These are phyloP conservation scores for Xanthia icteritia DNA, from an alignment of 2,888 invertebrate species.

Conservation along the genomic window DNA sequence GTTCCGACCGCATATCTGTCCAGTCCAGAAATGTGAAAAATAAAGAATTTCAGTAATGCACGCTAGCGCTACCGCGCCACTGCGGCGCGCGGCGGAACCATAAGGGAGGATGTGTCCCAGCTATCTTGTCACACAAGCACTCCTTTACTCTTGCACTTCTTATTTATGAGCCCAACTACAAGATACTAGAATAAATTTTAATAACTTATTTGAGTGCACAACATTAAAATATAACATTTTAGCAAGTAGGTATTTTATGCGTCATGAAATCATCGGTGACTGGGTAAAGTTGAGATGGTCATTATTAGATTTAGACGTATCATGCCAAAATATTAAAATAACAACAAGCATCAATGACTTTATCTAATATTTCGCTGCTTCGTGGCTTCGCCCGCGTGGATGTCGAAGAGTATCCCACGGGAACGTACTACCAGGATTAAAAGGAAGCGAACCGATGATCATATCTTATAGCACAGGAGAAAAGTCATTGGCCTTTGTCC, in stretches of 20 bases:
- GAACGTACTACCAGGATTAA: no score
- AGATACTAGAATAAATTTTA: slow-evolving; percentile 75
- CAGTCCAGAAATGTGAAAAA: slow-evolving; percentile 75
- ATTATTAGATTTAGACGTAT: background rate
- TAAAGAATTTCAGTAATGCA: slow-evolving; percentile 84
- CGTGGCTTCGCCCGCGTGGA: no score
- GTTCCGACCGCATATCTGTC: slow-evolving; percentile 71
- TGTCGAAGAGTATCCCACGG: no score
- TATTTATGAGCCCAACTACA: slow-evolving; percentile 80
- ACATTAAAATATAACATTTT: slow-evolving; percentile 41
- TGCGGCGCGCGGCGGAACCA: slow-evolving; percentile 76
- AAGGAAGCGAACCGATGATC: no score
- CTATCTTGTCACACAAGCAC: slow-evolving; percentile 86
- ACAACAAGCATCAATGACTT: background rate
- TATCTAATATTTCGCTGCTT: background rate
- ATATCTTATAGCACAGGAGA: no score
- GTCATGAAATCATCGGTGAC: background rate
- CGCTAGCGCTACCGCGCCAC: slow-evolving; percentile 75
- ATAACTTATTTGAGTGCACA: slow-evolving; percentile 73
- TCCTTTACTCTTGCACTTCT: slow-evolving; percentile 80
- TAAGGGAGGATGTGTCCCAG: slow-evolving; percentile 80
- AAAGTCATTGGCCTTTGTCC: no score
- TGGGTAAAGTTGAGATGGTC: background rate
- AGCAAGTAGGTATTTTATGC: background rate
- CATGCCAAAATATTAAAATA: background rate